Base-by-base conservation (phyloP, 2,797 vertebrate species). In the Trachurus trachurus region DNA sequence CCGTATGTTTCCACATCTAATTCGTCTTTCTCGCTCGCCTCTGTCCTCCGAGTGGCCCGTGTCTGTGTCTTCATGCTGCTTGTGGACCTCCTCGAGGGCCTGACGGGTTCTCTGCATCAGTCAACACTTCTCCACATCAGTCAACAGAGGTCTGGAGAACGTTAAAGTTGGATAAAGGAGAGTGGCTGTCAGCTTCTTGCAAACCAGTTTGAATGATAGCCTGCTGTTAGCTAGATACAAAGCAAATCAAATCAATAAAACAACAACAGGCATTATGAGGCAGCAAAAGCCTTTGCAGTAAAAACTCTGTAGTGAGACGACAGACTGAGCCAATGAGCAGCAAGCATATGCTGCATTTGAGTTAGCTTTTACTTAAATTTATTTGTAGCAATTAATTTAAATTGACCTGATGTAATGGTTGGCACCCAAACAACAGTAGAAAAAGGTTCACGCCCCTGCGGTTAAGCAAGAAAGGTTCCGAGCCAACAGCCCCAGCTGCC, bases 121-220 rank as follows among this genome's bases (percentile, higher is more conserved):
- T 78, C 64, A 12, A 26, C 39, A 19, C 66, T 40, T 70, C 39
- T 77, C 45, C 57, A 66, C 42, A 22, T 74, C 76, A 66, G 42
- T 65, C 26, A 66, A 34, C 44, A 71, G 81, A 80, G 63, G 71
- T 85, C 73, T 74, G 56, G 75, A 80, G 74, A 83, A 39, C 58
- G 78, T 81, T 83, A 44, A 59, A 65, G 74, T 45, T 31, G 75
- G 34, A 71, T 78, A 80, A 80, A 26, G 75, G 76, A 82, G 76
- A 77, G 68, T 74, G 66, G 76, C 67, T 70, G 61, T 72, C 5
- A n/a, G 60, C 66, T 59, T 77, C 73, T 77, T 82, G 84, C 61
- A 77, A 71, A 80, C 37, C 19, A 42, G 21, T 67, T 74, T 74
- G 72, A 77, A 77, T 79, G 75, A 83, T 61, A 11, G 66, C 37